Percentiles rank a stretch among this genome's conserved stretches.
Evolutionary conservation across 1,140 invertebrate species (phyloP).

Genomic region (Melipona quadrifasciata): DNA sequence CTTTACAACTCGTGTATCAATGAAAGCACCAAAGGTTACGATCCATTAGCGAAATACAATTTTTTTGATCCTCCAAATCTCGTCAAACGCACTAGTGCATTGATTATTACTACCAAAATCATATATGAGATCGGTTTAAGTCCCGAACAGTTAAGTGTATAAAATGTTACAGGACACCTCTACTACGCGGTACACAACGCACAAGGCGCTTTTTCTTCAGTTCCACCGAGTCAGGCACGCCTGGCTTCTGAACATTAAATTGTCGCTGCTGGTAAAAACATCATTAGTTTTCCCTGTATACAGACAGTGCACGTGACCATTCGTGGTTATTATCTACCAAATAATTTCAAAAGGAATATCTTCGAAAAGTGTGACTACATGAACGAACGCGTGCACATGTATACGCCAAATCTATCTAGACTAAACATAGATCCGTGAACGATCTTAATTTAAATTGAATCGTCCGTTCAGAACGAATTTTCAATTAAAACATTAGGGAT

Average conservation of each 20-base stretch:
- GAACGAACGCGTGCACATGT: slow-evolving; percentile 21
- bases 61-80: slow-evolving; percentile 74
- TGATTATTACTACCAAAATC: slow-evolving; percentile 65
- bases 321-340: background rate
- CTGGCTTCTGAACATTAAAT: slow-evolving; percentile 77
- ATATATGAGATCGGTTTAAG: slow-evolving; percentile 72
- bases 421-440: slow-evolving; percentile 47
- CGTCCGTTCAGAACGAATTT: slow-evolving; percentile 35
- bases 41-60: slow-evolving; percentile 68
- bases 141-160: slow-evolving; percentile 75
- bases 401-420: slow-evolving; percentile 36
- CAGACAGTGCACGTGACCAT: slow-evolving; percentile 31
- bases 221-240: slow-evolving; percentile 73
- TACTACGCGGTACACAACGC: slow-evolving; percentile 69
- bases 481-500: slow-evolving; percentile 29
- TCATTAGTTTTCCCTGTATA: slow-evolving; percentile 59
- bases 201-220: slow-evolving; percentile 56
- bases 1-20: slow-evolving; percentile 17
- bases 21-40: slow-evolving; percentile 58
- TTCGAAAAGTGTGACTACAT: background rate
- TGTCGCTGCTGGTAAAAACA: slow-evolving; percentile 80
- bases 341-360: background rate
- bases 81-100: slow-evolving; percentile 69
- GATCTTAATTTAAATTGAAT: slow-evolving; percentile 43
- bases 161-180: slow-evolving; percentile 73